Percentiles rank a stretch among this genome's conserved stretches.
These are phyloP conservation scores for Pterobdella sp. DNA, from an alignment of 2,888 invertebrate species.

Conservation along the genomic window DNA sequence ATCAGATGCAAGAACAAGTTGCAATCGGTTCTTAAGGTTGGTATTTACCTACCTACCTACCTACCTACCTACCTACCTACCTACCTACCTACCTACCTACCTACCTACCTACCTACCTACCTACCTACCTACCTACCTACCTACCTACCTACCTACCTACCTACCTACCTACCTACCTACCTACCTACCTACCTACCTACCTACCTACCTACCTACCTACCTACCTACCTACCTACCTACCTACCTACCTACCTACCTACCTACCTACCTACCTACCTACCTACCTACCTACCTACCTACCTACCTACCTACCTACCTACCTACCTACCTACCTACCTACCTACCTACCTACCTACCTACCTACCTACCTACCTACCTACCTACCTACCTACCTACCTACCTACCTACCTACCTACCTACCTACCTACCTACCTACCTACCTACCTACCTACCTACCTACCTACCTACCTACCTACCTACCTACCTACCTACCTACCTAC, in stretches of 20 bases:
- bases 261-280: constrained; percentile 22
- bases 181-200: constrained; percentile 22
- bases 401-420: constrained; percentile 25
- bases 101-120: constrained; percentile 12
- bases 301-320: constrained; percentile 25
- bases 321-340: constrained; percentile 25
- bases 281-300: constrained; percentile 25
- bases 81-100: constrained; percentile 16
- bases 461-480: constrained; percentile 25
- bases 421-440: constrained; percentile 25
- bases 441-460: constrained; percentile 25
- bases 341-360: constrained; percentile 25
- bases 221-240: constrained; percentile 22
- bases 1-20: constrained; percentile 16
- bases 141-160: constrained; percentile 19
- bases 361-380: constrained; percentile 25
- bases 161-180: constrained; percentile 22
- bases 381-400: constrained; percentile 25
- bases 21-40: neutral
- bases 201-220: constrained; percentile 22
- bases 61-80: constrained; percentile 16
- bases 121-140: neutral
- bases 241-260: constrained; percentile 22
- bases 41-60: constrained; percentile 9
- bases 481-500: constrained; percentile 25